Evolutionary conservation across 2,888 invertebrate species (phyloP).

Genomic region (Epiblema foenella): DNA sequence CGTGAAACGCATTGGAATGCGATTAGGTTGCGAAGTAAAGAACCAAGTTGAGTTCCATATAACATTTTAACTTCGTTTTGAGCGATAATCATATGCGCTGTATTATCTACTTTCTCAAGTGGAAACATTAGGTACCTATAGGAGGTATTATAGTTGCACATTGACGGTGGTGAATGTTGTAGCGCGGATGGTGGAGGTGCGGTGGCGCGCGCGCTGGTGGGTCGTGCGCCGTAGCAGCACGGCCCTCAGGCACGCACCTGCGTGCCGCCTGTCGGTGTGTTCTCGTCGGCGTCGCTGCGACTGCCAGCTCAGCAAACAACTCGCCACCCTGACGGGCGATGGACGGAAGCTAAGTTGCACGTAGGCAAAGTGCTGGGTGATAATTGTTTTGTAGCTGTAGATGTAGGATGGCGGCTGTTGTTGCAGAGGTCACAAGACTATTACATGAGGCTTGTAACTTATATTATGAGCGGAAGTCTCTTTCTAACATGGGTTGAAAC

Average conservation of each 20-base stretch:
- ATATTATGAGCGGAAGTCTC: neutral
- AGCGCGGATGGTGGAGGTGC: conserved; percentile 48
- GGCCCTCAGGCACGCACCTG: conserved; percentile 66
- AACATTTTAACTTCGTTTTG: neutral
- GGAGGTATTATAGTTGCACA: neutral
- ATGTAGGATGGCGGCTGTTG: conserved; percentile 12
- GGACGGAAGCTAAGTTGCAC: neutral
- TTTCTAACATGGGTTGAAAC: too few species aligned
- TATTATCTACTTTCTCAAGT: neutral
- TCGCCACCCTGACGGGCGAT: neutral
- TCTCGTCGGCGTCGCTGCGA: conserved; percentile 65
- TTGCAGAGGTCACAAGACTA: too few species aligned
- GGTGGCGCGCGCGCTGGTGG: conserved; percentile 59
- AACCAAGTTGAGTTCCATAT: neutral
- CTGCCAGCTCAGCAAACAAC: conserved; percentile 59
- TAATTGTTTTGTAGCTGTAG: conserved; percentile 1
- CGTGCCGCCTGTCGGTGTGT: conserved; percentile 67
- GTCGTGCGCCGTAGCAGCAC: conserved; percentile 64
- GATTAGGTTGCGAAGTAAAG: neutral
- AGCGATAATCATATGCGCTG: neutral
- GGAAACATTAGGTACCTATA: neutral
- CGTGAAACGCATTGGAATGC: neutral
- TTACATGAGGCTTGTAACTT: too few species aligned
- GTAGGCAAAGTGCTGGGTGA: neutral
- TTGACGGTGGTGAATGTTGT: conserved; percentile 34